Conservation (phyloP, 2,888 invertebrate species). For the Ashinkailepas kermadecensis region DNA sequence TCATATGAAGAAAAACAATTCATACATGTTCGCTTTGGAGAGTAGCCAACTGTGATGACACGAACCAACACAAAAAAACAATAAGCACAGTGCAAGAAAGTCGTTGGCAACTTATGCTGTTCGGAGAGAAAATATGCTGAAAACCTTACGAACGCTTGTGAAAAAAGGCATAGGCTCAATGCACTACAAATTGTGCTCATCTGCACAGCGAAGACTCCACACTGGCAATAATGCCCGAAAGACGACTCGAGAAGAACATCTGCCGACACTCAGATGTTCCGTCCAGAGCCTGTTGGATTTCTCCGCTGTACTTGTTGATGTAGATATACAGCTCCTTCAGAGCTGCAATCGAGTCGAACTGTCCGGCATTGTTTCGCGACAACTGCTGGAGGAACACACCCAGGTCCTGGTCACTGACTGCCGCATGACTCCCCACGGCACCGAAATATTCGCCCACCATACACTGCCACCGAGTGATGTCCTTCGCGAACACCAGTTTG, state of each 20-base stretch:
- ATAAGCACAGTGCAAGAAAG: too few relatives aligned
- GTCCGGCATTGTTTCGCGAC: conserved; percentile 78
- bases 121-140: too few relatives aligned
- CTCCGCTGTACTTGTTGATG: conserved; percentile 91
- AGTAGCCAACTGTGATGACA: too few relatives aligned
- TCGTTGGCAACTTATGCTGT: too few relatives aligned
- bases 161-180: too few relatives aligned
- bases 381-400: conserved; percentile 88
- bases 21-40: too few relatives aligned
- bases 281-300: conserved; percentile 51
- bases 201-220: neutral
- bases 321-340: conserved; percentile 95
- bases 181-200: neutral
- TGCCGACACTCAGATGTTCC: neutral
- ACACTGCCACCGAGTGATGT: conserved; percentile 84
- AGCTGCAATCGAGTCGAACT: conserved; percentile 90
- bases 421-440: conserved; percentile 75
- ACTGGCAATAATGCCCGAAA: neutral
- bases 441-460: conserved; percentile 86
- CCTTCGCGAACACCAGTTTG: conserved; percentile 91
- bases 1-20: too few relatives aligned
- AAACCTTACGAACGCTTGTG: too few relatives aligned
- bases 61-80: too few relatives aligned
- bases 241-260: neutral
- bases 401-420: conserved; percentile 89